Percentiles rank a stretch among this genome's conserved stretches.
Evolutionary conservation across 2,888 invertebrate species (phyloP).

Genomic region (Acrobasis suavella): DNA sequence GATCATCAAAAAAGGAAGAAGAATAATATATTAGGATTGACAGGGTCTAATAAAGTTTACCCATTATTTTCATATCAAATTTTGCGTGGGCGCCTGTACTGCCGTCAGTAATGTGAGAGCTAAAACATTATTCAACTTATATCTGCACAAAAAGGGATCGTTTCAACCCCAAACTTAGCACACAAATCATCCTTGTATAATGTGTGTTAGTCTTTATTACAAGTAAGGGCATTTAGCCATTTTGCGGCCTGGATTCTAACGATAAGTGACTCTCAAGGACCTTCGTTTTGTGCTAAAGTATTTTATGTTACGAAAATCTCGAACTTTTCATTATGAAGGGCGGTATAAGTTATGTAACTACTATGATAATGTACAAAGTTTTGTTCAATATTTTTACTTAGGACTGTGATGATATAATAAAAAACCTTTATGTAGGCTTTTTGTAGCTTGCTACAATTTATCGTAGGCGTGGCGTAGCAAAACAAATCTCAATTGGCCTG

Average conservation of each 20-base stretch:
- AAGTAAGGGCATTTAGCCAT: slow-evolving; percentile 15
- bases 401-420: no score
- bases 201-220: slow-evolving; percentile 22
- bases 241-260: slow-evolving; percentile 4
- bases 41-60: no score
- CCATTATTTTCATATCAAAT: background rate
- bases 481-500: no score
- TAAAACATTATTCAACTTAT: slow-evolving; percentile 26
- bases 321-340: slow-evolving; percentile 6
- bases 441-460: no score
- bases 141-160: slow-evolving; percentile 26
- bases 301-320: background rate
- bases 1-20: no score
- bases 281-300: background rate
- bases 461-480: no score
- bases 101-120: slow-evolving; percentile 2
- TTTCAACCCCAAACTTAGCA: slow-evolving; percentile 21
- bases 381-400: background rate
- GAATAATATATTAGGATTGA: no score
- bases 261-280: slow-evolving; percentile 8
- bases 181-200: slow-evolving; percentile 23
- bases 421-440: no score
- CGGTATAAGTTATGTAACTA: background rate
- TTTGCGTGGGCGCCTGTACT: slow-evolving; percentile 3
- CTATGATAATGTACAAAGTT: background rate